A percentile compares a stretch with the other conserved stretches of the same genome.
These are phyloP conservation scores for Chloroceryle aenea DNA, from an alignment of 2,113 vertebrate genomes.

Conservation along the genomic window DNA sequence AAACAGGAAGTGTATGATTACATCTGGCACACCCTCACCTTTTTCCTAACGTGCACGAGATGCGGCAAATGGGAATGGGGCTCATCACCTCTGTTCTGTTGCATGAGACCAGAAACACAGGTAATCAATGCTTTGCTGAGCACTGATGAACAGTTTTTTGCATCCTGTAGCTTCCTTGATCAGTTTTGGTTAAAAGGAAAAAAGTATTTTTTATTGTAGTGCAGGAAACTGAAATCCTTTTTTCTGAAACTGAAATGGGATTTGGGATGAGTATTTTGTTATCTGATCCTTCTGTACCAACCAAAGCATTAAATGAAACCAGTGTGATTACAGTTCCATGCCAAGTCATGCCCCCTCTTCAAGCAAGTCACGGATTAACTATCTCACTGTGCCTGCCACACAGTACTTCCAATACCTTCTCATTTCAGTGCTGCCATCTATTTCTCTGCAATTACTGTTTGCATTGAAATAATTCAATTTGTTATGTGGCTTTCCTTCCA, in stretches of 20 bases:
- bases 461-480: not conserved
- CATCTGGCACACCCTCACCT: not conserved
- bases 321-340: not conserved
- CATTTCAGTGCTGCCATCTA: not conserved
- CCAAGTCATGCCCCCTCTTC: not conserved
- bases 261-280: slow-evolving; percentile 7
- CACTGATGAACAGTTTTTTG: not conserved
- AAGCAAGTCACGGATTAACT: slow-evolving; percentile 7
- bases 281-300: not conserved
- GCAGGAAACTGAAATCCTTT: not conserved
- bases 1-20: not conserved
- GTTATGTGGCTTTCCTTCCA: not conserved
- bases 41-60: not conserved
- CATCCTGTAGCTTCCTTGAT: not conserved
- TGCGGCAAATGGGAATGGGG: not conserved
- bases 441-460: slow-evolving; percentile 1
- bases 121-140: not conserved
- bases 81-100: not conserved
- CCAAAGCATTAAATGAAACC: not conserved
- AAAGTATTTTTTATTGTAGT: not conserved
- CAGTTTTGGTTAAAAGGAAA: not conserved
- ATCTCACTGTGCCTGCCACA: not conserved
- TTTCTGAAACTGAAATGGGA: not conserved
- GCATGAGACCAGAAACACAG: not conserved
- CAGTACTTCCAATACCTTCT: not conserved